Evolutionary conservation across 2,113 vertebrate species (phyloP), one percentile per base, ranked within the genome.

Genomic region (Bucco capensis): DNA sequence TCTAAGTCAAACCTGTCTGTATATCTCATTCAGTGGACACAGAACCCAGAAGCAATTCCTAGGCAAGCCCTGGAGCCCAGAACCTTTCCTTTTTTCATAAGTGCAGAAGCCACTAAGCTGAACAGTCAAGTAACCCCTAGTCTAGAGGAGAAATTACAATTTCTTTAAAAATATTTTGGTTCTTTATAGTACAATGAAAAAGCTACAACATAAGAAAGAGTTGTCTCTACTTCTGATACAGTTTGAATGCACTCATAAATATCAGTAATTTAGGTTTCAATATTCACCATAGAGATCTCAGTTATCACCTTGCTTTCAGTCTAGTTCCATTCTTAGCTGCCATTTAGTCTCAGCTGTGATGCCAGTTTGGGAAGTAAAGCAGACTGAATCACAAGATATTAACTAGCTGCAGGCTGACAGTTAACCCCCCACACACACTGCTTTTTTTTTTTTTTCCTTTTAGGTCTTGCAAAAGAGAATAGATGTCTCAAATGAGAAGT

Each of bases 401-500:
- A 61, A 82, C 18, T 28, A 19, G 6, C 27, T 85, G 23, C 28
- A 56, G 9, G 9, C 13, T 69, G 27, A 53, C 1, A n/a, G 8
- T 22, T 57, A 3, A 3, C 3, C 1, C 3, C 2, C 2, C 0
- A n/a, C n/a, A n/a, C n/a, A n/a, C n/a, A 42, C 40, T 42, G 11
- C 3, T 4, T 7, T 1, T 2, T 13, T 37, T n/a, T 61, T 42
- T 17, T 17, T n/a, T 30, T 3, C 1, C 1, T 25, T 35, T 47
- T 38, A 37, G 12, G 6, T 50, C 25, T 54, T 81, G 19, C 11
- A 56, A 47, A 71, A 42, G 2, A 22, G 50, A 78, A 21, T 3
- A 70, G 33, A 69, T 2, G 4, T 28, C 18, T 62, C 23, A 60
- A 60, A 64, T 22, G 9, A 61, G 28, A 81, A 33, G 8, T 23